These are phyloP conservation scores for Cepphus grylle DNA, from an alignment of 2,113 vertebrate genomes.

Conservation along the genomic window DNA sequence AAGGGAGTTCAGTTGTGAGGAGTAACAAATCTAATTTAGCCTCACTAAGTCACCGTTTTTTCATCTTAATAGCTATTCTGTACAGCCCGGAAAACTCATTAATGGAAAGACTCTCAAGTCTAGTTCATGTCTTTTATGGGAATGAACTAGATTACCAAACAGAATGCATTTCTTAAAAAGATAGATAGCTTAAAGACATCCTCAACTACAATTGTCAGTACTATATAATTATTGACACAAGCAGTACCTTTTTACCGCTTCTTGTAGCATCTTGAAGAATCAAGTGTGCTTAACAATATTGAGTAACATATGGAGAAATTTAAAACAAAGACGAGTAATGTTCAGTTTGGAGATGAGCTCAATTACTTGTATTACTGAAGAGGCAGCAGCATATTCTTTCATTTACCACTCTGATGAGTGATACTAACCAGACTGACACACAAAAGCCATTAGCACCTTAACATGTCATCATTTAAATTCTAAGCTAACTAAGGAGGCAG, in stretches of 20 bases:
- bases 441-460: not conserved
- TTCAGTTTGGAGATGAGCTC: not conserved
- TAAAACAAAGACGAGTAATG: not conserved
- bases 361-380: not conserved
- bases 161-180: constrained; percentile 9
- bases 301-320: not conserved
- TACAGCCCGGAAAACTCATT: constrained; percentile 64
- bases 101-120: constrained; percentile 43
- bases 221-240: not conserved
- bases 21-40: constrained; percentile 81
- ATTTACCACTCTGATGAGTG: not conserved
- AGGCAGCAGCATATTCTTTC: not conserved
- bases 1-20: constrained; percentile 69
- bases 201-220: not conserved
- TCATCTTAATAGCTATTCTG: constrained; percentile 64
- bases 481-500: not conserved
- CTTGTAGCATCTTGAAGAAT: not conserved
- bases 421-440: not conserved
- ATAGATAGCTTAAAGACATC: not conserved
- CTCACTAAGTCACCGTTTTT: constrained; percentile 68
- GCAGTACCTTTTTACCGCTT: not conserved
- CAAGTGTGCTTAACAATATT: not conserved
- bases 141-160: constrained; percentile 16
- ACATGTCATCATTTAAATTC: not conserved
- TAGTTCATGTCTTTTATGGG: constrained; percentile 34